phyloP scores from a whole-genome alignment of 2,797 vertebrate species.

The Sebastes goodei region DNA sequence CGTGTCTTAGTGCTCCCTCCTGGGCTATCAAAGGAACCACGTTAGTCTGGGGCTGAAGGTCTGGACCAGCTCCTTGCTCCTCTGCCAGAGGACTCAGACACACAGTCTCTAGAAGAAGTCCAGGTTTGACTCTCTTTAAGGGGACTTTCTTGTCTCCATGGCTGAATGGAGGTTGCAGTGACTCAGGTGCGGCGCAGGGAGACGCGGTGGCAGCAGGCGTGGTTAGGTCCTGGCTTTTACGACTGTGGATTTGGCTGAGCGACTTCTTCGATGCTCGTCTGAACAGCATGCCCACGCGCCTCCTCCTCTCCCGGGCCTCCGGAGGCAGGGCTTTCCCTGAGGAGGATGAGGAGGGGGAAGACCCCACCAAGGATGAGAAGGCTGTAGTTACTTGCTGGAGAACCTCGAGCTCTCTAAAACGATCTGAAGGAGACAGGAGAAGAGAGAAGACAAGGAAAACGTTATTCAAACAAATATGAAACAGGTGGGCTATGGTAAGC shows the following conservation, averaged over 20 bases:
- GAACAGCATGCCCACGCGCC: constrained; percentile 74
- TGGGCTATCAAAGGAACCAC: background rate
- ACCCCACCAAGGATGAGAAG: constrained; percentile 81
- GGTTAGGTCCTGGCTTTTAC: background rate
- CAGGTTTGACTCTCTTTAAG: constrained; percentile 28
- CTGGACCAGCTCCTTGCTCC: constrained; percentile 34
- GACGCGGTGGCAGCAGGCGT: background rate
- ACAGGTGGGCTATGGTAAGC: background rate
- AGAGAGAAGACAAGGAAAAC: background rate
- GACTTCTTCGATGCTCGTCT: constrained; percentile 78
- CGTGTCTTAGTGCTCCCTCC: constrained; percentile 15
- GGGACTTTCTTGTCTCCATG: constrained; percentile 23
- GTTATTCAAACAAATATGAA: background rate
- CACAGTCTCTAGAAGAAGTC: constrained; percentile 8
- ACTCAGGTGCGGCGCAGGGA: background rate
- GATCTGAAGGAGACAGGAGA: constrained; percentile 65
- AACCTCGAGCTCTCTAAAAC: constrained; percentile 86
- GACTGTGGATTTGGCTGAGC: constrained; percentile 19
- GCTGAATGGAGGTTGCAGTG: background rate
- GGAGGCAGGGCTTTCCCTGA: constrained; percentile 24
- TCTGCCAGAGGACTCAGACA: constrained; percentile 54
- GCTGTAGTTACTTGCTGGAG: constrained; percentile 83
- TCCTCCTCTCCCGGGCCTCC: constrained; percentile 57
- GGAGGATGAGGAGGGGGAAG: background rate
- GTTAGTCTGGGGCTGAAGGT: background rate